Evolutionary conservation across 2,113 vertebrate genomes (phyloP).

Genomic region (Struthidea cinerea): DNA sequence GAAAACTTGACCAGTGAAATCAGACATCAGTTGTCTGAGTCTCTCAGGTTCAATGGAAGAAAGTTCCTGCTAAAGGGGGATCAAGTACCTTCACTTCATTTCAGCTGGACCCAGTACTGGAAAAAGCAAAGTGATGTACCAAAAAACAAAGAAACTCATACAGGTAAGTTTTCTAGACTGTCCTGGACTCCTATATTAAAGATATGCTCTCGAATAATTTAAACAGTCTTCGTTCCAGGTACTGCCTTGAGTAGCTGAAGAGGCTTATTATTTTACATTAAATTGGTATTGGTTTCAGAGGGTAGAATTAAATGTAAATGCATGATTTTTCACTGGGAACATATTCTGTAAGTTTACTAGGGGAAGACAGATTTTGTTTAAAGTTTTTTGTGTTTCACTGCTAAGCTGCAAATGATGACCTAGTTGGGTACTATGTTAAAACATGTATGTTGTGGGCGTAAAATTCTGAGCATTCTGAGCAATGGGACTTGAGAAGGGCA

Average conservation of each 20-base stretch:
- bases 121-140: conserved; percentile 80
- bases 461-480: neutral
- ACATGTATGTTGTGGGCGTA: neutral
- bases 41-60: conserved; percentile 65
- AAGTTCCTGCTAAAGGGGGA: conserved; percentile 69
- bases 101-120: conserved; percentile 72
- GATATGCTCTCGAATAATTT: neutral
- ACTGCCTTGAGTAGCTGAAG: neutral
- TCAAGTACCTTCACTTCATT: conserved; percentile 68
- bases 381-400: neutral
- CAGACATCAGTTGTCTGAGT: conserved; percentile 54
- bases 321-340: neutral
- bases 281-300: neutral
- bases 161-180: conserved; percentile 73
- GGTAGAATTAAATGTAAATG: neutral
- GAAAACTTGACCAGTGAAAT: conserved; percentile 39
- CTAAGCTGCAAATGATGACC: neutral
- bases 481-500: neutral
- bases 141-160: conserved; percentile 95
- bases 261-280: neutral
- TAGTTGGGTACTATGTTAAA: neutral
- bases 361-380: neutral
- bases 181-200: neutral
- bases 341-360: neutral
- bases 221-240: neutral